A percentile compares a stretch with the other conserved stretches of the same genome.
Conservation (phyloP, 2,797 vertebrate species). For the Petrocephalus sullivani region DNA sequence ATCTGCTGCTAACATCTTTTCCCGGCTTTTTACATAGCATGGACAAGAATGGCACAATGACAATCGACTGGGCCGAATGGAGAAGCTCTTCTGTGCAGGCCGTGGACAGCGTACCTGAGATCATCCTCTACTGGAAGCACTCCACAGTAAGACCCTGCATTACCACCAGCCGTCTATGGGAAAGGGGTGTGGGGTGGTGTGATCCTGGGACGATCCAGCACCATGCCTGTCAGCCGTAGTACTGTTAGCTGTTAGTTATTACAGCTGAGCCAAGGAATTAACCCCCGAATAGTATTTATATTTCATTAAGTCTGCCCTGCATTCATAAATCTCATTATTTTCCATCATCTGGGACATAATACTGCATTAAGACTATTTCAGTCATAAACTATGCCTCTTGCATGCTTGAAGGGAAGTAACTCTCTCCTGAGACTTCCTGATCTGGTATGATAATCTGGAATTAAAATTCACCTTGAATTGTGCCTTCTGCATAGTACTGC, state of each 20-base stretch:
- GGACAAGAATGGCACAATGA: slow-evolving; percentile 97
- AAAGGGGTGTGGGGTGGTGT: neutral
- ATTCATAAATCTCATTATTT: neutral
- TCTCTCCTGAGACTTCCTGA: neutral
- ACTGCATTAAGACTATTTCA: neutral
- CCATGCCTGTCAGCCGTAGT: neutral
- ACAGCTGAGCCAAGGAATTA: neutral
- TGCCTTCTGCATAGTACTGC: neutral
- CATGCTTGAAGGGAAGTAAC: neutral
- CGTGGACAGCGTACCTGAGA: slow-evolving; percentile 90
- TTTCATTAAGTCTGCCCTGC: neutral
- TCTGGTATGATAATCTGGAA: neutral
- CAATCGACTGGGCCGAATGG: slow-evolving; percentile 96
- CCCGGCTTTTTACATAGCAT: slow-evolving; percentile 62
- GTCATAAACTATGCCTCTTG: neutral
- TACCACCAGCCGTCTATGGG: too few relatives aligned
- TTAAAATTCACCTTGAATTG: slow-evolving; percentile 4
- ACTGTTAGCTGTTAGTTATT: neutral
- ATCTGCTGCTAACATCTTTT: neutral
- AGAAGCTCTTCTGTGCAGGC: slow-evolving; percentile 89
- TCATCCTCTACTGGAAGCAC: slow-evolving; percentile 97
- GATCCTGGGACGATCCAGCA: neutral
- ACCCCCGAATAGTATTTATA: neutral
- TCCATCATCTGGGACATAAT: neutral
- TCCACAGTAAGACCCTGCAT: slow-evolving; percentile 72